Evolutionary conservation across 2,797 vertebrate species (phyloP).

Genomic region (Oreonectes daqikongensis): DNA sequence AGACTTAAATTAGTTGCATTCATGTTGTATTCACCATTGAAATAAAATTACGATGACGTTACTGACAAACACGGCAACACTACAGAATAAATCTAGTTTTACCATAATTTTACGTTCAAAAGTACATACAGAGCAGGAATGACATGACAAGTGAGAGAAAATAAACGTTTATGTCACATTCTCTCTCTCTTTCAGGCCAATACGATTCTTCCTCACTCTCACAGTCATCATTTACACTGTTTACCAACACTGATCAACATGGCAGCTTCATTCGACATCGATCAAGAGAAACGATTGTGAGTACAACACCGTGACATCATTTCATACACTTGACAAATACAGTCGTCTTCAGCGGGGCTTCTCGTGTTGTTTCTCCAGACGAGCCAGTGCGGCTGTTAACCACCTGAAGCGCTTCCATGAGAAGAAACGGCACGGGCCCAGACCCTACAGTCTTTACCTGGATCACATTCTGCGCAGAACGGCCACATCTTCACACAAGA

Average conservation of each 20-base stretch:
- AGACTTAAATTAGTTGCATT: too few relatives aligned
- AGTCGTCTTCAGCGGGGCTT: too few relatives aligned
- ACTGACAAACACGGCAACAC: too few relatives aligned
- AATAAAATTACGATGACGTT: too few relatives aligned
- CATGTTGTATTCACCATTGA: too few relatives aligned
- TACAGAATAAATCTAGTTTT: too few relatives aligned
- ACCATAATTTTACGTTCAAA: too few relatives aligned
- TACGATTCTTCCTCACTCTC: slow-evolving; percentile 87
- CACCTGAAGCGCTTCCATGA: slow-evolving; percentile 87
- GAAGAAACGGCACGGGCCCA: slow-evolving; percentile 85
- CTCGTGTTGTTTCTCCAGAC: slow-evolving; percentile 63
- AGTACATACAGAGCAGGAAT: too few relatives aligned
- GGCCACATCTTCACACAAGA: slow-evolving; percentile 74
- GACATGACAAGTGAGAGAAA: too few relatives aligned
- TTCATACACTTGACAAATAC: too few relatives aligned
- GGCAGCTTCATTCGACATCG: slow-evolving; percentile 86
- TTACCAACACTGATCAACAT: slow-evolving; percentile 87
- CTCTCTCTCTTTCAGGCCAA: slow-evolving; percentile 76
- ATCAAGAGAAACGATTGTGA: slow-evolving; percentile 84
- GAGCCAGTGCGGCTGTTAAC: slow-evolving; percentile 86
- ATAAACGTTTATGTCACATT: neutral
- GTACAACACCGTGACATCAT: slow-evolving; percentile 53
- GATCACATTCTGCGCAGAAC: slow-evolving; percentile 86
- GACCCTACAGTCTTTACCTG: slow-evolving; percentile 85
- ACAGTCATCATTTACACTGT: slow-evolving; percentile 88